These are phyloP conservation scores for Diploscapter pachys DNA, from an alignment of 1,140 invertebrate genomes.

Conservation along the genomic window DNA sequence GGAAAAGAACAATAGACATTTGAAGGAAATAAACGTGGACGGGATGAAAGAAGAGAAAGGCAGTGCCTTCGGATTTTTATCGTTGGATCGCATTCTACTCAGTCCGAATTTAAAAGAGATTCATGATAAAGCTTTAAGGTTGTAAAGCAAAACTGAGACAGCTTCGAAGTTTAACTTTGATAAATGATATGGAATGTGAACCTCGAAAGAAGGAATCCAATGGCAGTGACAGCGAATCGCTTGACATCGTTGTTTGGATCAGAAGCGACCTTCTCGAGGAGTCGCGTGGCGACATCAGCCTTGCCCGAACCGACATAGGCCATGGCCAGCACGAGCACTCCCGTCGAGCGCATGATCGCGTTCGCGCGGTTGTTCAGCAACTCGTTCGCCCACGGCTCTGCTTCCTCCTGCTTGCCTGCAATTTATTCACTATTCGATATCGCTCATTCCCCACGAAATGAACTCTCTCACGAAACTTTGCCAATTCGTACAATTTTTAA, in stretches of 20 bases:
- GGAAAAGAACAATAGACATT: too few relatives aligned
- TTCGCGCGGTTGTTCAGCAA: constrained; percentile 80
- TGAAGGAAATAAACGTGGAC: too few relatives aligned
- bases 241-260: constrained; percentile 99
- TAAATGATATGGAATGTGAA: too few relatives aligned
- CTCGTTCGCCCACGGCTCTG: constrained; percentile 68
- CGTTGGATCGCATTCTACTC: too few relatives aligned
- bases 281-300: constrained; percentile 86
- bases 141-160: too few relatives aligned
- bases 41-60: too few relatives aligned
- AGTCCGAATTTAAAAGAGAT: too few relatives aligned
- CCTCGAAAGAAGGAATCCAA: constrained; percentile 79
- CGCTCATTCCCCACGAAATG: neutral
- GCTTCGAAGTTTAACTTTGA: too few relatives aligned
- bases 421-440: too few relatives aligned
- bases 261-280: constrained; percentile 92
- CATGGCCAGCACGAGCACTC: constrained; percentile 95
- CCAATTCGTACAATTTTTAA: too few relatives aligned
- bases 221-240: constrained; percentile 88
- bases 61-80: too few relatives aligned
- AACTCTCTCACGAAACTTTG: neutral
- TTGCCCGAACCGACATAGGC: constrained; percentile 97
- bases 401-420: constrained; percentile 73
- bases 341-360: constrained; percentile 78
- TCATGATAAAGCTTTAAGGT: too few relatives aligned